Evolutionary conservation across 2,113 vertebrate species (phyloP).

Genomic region (Etheostoma cragini): DNA sequence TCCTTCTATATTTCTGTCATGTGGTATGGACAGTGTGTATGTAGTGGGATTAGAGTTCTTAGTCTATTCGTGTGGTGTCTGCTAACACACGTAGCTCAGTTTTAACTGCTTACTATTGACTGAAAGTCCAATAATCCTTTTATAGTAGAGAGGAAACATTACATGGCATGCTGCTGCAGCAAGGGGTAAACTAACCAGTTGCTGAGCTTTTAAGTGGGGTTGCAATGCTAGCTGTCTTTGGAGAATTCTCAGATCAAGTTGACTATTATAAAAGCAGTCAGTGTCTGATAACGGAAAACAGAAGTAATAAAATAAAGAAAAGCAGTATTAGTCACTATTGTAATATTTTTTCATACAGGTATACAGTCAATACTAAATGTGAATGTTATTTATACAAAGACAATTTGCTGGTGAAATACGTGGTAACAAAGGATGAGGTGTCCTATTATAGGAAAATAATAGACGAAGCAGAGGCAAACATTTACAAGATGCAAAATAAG

Average conservation of each 20-base stretch:
- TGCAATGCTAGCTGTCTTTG: conserved; percentile 12
- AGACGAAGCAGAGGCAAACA: neutral
- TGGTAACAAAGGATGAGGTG: neutral
- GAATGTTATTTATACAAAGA: neutral
- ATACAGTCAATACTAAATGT: neutral
- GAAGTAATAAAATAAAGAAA: neutral
- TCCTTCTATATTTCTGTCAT: conserved; percentile 46
- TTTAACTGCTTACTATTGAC: conserved; percentile 79
- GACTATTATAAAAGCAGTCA: neutral
- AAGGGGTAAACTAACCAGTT: conserved; percentile 43
- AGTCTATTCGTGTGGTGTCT: conserved; percentile 66
- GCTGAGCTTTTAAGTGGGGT: conserved; percentile 12
- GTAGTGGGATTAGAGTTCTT: conserved; percentile 72
- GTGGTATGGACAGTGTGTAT: conserved; percentile 64
- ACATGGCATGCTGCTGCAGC: conserved; percentile 54
- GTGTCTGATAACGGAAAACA: conserved; percentile 3
- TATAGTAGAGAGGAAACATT: conserved; percentile 67
- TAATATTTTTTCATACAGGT: too few species aligned
- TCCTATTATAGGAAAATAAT: neutral
- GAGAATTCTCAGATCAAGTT: conserved; percentile 1
- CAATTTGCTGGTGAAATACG: neutral
- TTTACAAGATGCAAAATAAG: neutral
- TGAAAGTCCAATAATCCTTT: conserved; percentile 77
- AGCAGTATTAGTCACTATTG: neutral
- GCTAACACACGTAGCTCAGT: conserved; percentile 68